Base-by-base conservation (phyloP, 2,113 vertebrate genomes). In the Symphodus melops region DNA sequence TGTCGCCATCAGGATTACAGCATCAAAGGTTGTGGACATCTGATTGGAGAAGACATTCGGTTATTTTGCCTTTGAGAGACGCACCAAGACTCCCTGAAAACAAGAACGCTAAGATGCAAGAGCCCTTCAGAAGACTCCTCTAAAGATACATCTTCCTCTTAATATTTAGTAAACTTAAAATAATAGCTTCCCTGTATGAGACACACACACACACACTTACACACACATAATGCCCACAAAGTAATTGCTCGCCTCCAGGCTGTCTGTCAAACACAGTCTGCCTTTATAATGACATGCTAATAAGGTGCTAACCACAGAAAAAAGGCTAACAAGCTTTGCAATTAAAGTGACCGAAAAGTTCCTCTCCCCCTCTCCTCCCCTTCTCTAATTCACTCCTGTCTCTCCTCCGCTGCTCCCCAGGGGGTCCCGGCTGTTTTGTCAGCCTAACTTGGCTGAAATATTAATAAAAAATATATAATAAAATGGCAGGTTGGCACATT, bases 231-330 rank as follows among this genome's bases (percentile, higher is more conserved):
- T 54, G 51, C 54, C 42, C 56, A 46, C 23, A 37, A 16, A 75
- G 36, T 67, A 60, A 73, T 39, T 23, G 63, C 63, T 36, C 17
- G 39, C 48, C 68, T 61, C 42, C 60, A 14, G 59, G 63, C 81
- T 85, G 82, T 77, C 84, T 33, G n/a, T 86, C 84, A 82, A 69
- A 75, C 23, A 36, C 60, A 2, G 73, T 36, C 52, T 63, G 74
- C 48, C 67, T 81, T 59, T 12, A 60, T 73, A 83, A 79, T 79
- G 56, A 85, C 81, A 85, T 85, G 80, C 75, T 82, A 81, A 85
- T 77, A 72, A 79, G 75, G 48, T 19, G 1, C 72, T 84, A 82
- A 81, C 33, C 25, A 78, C 48, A 16, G 17, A 70, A 23, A 56
- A 70, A 56, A 42, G 33, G 49, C 36, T 79, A 70, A 79, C 82